Base-by-base conservation (phyloP, 2,797 vertebrate species). In the Poecile montanus region DNA sequence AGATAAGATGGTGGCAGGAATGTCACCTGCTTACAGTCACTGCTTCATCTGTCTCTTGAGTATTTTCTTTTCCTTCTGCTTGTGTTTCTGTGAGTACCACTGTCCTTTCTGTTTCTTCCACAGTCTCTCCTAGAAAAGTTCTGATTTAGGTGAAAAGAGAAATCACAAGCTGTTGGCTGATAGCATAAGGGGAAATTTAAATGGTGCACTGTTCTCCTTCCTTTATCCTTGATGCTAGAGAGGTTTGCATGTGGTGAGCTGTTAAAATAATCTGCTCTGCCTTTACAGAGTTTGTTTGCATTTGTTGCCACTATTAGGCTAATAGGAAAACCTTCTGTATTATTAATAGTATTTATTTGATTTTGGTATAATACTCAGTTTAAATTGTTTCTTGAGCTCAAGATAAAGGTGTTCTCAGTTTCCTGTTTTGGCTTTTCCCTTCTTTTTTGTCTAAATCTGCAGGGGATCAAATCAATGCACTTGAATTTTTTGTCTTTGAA, bases 401-500 rank as follows among this genome's bases (percentile, higher is more conserved):
- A 74, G 34, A 62, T 75, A 68, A 74, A 73, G 47, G 10, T 80
- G 27, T 88, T 94, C 83, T 30, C 60, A 54, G 38, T 30, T 91
- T 91, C 19, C 29, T 70, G 9, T 8, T 85, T 77, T 63, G 45
- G 13, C 6, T 82, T 67, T 85, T 51, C 40, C 7, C 29, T 85
- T 82, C 26, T 40, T 89, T 83, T 40, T 66, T 68, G 12, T 88
- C 30, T 36, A 58, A 65, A 83, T 61, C 38, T 75, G 22, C 40
- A 34, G 44, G 58, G 11, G 8, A 68, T 88, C 47, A 61, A 88
- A 92, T 88, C 66, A 85, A 68, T 62, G 20, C 54, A 48, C 13
- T 68, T 77, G 65, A 91, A 77, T 93, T 94, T 85, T 74, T 92
- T 71, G 62, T 85, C 30, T 44, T 91, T 27, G 7, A 38, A 80